Percentiles rank a stretch among this genome's conserved stretches.
Evolutionary conservation across 2,113 vertebrate genomes (phyloP).

Genomic region (Agapornis roseicollis): DNA sequence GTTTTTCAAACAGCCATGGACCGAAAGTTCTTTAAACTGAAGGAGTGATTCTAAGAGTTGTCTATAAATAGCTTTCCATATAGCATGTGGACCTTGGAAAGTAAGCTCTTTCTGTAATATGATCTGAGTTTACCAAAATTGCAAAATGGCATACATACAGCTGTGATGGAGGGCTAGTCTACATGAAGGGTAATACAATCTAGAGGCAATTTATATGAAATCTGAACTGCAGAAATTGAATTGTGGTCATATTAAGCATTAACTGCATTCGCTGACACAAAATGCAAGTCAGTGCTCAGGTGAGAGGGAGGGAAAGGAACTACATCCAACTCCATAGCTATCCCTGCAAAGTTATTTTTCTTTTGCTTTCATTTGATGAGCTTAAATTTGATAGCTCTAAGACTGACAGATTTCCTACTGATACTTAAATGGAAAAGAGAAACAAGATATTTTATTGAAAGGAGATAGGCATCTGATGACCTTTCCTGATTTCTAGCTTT

Average conservation of each 20-base stretch:
- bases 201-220: not conserved
- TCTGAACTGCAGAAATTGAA: not conserved
- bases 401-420: not conserved
- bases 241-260: not conserved
- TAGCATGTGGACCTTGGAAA: not conserved
- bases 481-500: not conserved
- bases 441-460: not conserved
- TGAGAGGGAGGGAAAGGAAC: not conserved
- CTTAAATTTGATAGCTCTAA: not conserved
- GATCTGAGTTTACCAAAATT: not conserved
- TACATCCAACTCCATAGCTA: not conserved
- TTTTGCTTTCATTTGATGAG: not conserved
- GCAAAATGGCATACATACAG: not conserved
- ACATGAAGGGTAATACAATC: not conserved
- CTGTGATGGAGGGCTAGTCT: not conserved
- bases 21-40: not conserved
- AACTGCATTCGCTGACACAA: not conserved
- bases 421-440: not conserved
- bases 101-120: not conserved
- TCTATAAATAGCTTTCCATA: not conserved
- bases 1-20: not conserved
- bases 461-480: not conserved
- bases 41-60: not conserved
- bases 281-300: not conserved
- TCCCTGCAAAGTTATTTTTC: not conserved